phyloP scores from a whole-genome alignment of 2,113 vertebrate species.

The Proterorhinus semilunaris region DNA sequence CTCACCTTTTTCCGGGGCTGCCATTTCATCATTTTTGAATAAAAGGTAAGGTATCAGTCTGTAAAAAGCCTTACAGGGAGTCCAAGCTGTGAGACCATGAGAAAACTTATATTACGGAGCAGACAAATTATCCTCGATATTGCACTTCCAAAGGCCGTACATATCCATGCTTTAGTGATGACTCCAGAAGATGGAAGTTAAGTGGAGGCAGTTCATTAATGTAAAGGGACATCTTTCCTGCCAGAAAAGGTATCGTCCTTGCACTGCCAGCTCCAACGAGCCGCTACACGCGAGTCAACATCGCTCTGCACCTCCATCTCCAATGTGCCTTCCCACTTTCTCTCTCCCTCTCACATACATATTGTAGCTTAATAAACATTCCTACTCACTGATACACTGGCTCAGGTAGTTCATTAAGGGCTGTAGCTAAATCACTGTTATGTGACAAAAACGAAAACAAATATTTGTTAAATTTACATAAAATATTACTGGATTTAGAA shows the following conservation, averaged over 20 bases:
- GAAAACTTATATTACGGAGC: neutral
- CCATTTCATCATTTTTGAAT: constrained; percentile 99
- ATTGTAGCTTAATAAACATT: too few relatives aligned
- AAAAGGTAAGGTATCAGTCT: constrained; percentile 56
- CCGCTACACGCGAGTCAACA: constrained; percentile 24
- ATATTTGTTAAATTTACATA: too few relatives aligned
- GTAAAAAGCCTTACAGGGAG: constrained; percentile 79
- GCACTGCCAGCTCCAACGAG: constrained; percentile 26
- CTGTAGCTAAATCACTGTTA: too few relatives aligned
- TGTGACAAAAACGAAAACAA: too few relatives aligned
- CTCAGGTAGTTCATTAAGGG: neutral
- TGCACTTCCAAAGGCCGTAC: constrained; percentile 29
- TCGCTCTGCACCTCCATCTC: neutral
- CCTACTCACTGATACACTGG: too few relatives aligned
- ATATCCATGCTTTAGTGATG: constrained; percentile 58
- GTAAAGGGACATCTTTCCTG: neutral
- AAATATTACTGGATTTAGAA: neutral
- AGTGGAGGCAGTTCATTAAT: too few relatives aligned
- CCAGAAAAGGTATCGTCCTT: neutral
- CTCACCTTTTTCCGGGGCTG: constrained; percentile 98
- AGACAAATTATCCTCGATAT: neutral
- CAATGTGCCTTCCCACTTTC: neutral
- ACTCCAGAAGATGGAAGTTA: constrained; percentile 19
- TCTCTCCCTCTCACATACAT: neutral
- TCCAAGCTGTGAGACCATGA: neutral